Conservation (phyloP, 2,113 vertebrate species). For the Dascyllus trimaculatus region DNA sequence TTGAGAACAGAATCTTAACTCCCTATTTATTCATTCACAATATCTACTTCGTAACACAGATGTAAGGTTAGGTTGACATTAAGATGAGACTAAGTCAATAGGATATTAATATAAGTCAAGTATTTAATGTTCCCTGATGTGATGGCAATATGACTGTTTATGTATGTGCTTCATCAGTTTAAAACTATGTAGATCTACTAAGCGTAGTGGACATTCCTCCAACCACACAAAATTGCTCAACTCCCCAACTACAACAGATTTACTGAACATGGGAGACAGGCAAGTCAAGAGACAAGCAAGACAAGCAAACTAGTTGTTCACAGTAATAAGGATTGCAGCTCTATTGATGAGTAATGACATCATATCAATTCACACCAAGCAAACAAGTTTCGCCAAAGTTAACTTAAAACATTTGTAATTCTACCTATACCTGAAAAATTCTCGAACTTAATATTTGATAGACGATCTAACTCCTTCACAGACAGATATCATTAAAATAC, state of each 20-base stretch:
- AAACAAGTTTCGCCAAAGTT: neutral
- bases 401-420: neutral
- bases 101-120: neutral
- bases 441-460: no score
- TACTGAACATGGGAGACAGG: neutral
- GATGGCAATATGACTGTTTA: no score
- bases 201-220: neutral
- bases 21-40: no score
- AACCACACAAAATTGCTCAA: neutral
- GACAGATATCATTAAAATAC: no score
- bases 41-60: no score
- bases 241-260: neutral
- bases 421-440: no score
- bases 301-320: conserved; percentile 3
- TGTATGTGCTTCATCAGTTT: neutral
- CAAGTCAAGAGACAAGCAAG: neutral
- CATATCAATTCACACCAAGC: neutral
- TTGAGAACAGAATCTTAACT: no score
- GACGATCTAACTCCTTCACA: no score
- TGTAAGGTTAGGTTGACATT: no score
- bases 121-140: neutral
- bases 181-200: neutral
- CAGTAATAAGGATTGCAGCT: conserved; percentile 6
- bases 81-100: no score
- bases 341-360: neutral